A percentile compares a stretch with the other conserved stretches of the same genome.
These are phyloP conservation scores for Druon quercuslanigerum DNA, from an alignment of 1,140 invertebrate species.

Conservation along the genomic window DNA sequence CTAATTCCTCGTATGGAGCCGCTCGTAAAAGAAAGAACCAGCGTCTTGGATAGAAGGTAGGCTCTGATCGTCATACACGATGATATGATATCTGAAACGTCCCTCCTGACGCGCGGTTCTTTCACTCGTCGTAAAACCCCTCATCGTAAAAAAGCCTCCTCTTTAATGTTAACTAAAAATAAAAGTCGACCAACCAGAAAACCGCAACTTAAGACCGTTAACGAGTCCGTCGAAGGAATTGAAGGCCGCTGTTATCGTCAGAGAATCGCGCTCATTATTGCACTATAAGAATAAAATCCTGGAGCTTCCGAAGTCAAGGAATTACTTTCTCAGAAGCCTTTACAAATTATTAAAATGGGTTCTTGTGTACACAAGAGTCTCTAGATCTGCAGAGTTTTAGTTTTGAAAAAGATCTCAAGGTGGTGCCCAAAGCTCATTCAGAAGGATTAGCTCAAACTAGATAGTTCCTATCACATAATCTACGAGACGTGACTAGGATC, in stretches of 20 bases:
- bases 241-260: conserved; percentile 6
- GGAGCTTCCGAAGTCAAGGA: not conserved
- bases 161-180: conserved; percentile 18
- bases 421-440: too few species aligned
- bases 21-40: conserved; percentile 38
- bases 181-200: conserved; percentile 7
- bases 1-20: conserved; percentile 52
- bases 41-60: conserved; percentile 13
- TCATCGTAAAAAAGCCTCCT: conserved; percentile 36
- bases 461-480: too few species aligned
- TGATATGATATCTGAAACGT: conserved; percentile 44
- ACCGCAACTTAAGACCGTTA: conserved; percentile 19
- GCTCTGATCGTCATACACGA: conserved; percentile 42
- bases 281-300: conserved; percentile 25
- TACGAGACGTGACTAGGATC: too few species aligned
- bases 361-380: too few species aligned
- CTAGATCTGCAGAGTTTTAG: too few species aligned
- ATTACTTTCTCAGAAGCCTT: not conserved
- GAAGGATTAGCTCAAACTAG: too few species aligned
- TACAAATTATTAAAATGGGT: too few species aligned
- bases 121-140: conserved; percentile 44
- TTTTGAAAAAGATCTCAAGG: too few species aligned
- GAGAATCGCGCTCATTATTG: conserved; percentile 23
- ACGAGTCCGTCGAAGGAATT: conserved; percentile 24
- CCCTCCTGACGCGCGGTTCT: conserved; percentile 9